Base-by-base conservation (phyloP, 2,888 invertebrate species). In the Cheilosia impressa region DNA sequence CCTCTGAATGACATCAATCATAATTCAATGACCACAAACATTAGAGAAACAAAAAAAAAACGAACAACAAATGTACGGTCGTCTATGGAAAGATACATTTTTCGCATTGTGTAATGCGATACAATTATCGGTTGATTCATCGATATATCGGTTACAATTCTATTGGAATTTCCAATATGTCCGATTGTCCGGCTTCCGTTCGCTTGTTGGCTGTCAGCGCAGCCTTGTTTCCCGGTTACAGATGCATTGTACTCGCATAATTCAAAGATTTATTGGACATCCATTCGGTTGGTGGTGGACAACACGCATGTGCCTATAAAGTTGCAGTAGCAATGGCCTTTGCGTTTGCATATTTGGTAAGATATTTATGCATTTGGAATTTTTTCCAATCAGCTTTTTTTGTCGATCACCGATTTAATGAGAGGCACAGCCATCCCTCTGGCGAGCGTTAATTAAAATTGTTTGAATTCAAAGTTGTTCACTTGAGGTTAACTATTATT, bases 341-440 rank as follows among this genome's bases (percentile, higher is more conserved):
- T 84, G 34, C 41, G 58, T 79, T 84, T 84, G 84, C 84, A 84
- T 79, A 80, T 84, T 84, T 84, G 84, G 84, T 53, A 80, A 76
- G 75, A 60, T 80, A 84, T 84, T 73, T 71, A 45, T 24, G 38
- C 68, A 79, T 62, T 72, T 34, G 55, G 19, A 57, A 55, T 52
- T 52, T 24, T 10, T 22, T 34, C 50, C 57, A 63, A 34, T 41
- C 22, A 34, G 15, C 24, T 52, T 24, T 2, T 22, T 27, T 27
- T 7, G 4, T 27, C 5, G 27, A 7, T 27, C 27, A 27, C 27
- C 7, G 6, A 6, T 41, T 43, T 78, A 83, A 73, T 73, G 72
- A 65, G 65, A 31, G 27, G 6, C 4, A 63, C 34, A 52, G 52
- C 10, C 68, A 65, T 63, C 66, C 60, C 77, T 27, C 66, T 27